A percentile compares a stretch with the other conserved stretches of the same genome.
These are phyloP conservation scores for Lordiphosa stackelbergi DNA, from an alignment of 1,140 invertebrate genomes.

Conservation along the genomic window DNA sequence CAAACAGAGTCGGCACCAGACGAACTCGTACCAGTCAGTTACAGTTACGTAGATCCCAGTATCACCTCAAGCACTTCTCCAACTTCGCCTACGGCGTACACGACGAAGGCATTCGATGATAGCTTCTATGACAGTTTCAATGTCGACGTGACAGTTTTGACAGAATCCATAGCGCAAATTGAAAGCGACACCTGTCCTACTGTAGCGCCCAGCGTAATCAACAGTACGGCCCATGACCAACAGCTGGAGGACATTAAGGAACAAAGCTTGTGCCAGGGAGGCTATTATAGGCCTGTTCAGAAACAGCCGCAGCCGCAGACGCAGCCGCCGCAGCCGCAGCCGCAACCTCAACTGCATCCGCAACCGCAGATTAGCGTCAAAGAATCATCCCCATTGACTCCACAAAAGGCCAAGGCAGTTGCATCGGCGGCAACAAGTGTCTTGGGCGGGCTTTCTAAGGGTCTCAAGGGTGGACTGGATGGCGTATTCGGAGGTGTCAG, in stretches of 20 bases:
- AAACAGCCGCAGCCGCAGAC: slow-evolving; percentile 1
- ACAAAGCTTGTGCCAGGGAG: slow-evolving; percentile 16
- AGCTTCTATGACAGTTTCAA: slow-evolving; percentile 71
- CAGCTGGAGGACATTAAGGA: neutral
- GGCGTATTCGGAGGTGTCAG: slow-evolving; percentile 58
- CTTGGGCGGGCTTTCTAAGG: slow-evolving; percentile 63
- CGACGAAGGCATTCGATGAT: slow-evolving; percentile 51
- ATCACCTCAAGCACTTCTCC: neutral
- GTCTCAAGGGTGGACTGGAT: slow-evolving; percentile 64
- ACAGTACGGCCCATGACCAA: neutral
- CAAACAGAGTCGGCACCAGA: neutral
- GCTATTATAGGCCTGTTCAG: slow-evolving; percentile 36
- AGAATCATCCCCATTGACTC: slow-evolving; percentile 1
- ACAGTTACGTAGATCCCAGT: neutral
- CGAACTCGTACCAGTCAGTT: neutral
- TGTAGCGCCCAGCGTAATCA: neutral
- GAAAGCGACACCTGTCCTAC: slow-evolving; percentile 12
- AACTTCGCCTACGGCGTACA: neutral
- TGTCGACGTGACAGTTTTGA: slow-evolving; percentile 58
- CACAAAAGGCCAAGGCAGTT: slow-evolving; percentile 28
- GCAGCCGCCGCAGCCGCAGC: neutral
- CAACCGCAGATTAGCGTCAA: neutral
- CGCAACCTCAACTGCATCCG: neutral
- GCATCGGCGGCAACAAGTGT: slow-evolving; percentile 46
- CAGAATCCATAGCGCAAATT: slow-evolving; percentile 34